A percentile compares a stretch with the other conserved stretches of the same genome.
Conservation (phyloP, 2,797 vertebrate genomes). For the Rhinogobio ventralis region DNA sequence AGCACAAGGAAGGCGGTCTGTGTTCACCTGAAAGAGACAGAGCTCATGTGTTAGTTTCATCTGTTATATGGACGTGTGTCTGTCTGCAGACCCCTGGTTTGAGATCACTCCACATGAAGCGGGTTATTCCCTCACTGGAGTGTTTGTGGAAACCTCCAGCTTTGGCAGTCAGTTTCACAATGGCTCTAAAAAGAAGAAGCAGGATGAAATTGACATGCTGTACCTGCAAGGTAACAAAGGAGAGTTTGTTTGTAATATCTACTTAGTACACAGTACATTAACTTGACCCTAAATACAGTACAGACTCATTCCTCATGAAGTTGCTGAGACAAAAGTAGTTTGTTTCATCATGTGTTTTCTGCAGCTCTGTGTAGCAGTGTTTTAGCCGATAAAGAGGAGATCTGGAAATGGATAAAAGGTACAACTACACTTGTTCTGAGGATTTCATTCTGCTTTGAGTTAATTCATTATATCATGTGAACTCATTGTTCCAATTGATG, state of each 20-base stretch:
- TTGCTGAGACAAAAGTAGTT: too few relatives aligned
- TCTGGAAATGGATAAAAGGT: neutral
- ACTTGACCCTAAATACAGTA: too few relatives aligned
- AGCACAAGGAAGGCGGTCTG: constrained; percentile 15
- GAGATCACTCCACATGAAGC: constrained; percentile 46
- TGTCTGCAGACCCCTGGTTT: constrained; percentile 13
- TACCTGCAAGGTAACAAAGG: constrained; percentile 37
- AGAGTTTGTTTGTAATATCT: too few relatives aligned
- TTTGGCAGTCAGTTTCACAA: constrained; percentile 32
- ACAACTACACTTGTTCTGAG: neutral
- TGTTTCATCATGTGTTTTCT: neutral
- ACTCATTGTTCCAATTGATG: too few relatives aligned
- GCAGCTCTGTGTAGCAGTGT: constrained; percentile 15
- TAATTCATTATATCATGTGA: too few relatives aligned
- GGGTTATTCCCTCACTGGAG: constrained; percentile 44
- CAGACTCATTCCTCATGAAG: too few relatives aligned
- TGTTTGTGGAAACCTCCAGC: constrained; percentile 3
- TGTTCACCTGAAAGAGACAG: neutral
- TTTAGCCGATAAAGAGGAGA: neutral
- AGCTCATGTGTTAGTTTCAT: neutral
- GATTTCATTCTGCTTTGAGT: neutral
- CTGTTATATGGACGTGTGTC: neutral
- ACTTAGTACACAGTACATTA: too few relatives aligned
- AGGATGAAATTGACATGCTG: constrained; percentile 38
- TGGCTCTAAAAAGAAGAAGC: neutral